Evolutionary conservation across 2,797 vertebrate genomes (phyloP).

Genomic region (Paguma larvata): DNA sequence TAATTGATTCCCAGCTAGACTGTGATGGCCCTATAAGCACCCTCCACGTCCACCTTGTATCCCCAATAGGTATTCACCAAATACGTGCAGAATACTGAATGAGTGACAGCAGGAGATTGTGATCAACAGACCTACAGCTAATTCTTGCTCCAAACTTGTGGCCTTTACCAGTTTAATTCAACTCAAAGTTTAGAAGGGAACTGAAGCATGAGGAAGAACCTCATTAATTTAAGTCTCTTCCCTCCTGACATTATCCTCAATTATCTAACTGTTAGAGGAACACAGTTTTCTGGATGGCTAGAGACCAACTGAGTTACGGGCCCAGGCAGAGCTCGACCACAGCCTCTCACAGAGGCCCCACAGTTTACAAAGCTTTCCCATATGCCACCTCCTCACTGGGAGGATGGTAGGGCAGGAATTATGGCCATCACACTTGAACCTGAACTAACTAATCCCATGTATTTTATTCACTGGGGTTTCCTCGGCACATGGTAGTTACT

Average conservation of each 20-base stretch:
- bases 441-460: neutral
- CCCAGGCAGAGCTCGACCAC: neutral
- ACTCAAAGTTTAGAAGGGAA: neutral
- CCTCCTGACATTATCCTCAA: conserved; percentile 4
- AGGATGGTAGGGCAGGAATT: neutral
- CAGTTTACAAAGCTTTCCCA: neutral
- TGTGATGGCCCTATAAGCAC: neutral
- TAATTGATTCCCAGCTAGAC: neutral
- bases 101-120: neutral
- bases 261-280: conserved; percentile 17
- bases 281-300: neutral
- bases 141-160: neutral
- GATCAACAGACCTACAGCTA: neutral
- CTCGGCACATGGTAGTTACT: neutral
- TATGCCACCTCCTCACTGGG: neutral
- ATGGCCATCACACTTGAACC: neutral
- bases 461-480: neutral
- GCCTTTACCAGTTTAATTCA: neutral
- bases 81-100: neutral
- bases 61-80: neutral
- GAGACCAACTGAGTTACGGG: neutral
- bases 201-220: neutral
- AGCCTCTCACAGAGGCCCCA: neutral
- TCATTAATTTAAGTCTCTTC: conserved; percentile 48
- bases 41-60: neutral